Conservation (phyloP, 92 coral and sea anemone species). For the Umimayanthus kanabou region DNA sequence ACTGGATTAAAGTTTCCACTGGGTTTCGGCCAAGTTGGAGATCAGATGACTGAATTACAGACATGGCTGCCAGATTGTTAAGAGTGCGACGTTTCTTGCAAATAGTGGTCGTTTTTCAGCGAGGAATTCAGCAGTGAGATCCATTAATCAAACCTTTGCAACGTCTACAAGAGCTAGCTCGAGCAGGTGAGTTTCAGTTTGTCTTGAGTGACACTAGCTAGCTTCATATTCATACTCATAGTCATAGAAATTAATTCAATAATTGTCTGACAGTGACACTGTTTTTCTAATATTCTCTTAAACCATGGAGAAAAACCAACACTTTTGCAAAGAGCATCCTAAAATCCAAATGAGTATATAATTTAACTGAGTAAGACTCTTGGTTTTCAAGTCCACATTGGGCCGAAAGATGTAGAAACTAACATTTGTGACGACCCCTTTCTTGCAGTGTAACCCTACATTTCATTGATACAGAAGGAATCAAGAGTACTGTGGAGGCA, state of each 20-base stretch:
- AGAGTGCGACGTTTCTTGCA: neutral
- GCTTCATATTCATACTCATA: neutral
- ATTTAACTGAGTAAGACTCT: no score
- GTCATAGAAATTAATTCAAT: no score
- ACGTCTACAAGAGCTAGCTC: conserved; percentile 9
- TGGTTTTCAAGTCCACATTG: no score
- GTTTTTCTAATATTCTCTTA: no score
- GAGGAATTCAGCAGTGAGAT: neutral
- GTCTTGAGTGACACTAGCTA: neutral
- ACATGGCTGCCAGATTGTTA: neutral
- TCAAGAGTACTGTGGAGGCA: conserved; percentile 71
- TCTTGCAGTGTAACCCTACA: conserved; percentile 71
- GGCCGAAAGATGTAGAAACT: neutral
- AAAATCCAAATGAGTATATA: no score
- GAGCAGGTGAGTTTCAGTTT: conserved; percentile 6
- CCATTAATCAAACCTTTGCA: neutral
- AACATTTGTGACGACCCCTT: neutral
- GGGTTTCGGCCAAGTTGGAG: neutral
- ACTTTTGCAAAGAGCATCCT: no score
- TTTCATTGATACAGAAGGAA: conserved; percentile 87
- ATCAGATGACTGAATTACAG: neutral
- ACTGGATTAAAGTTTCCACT: no score
- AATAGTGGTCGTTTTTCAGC: neutral
- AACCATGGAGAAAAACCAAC: no score
- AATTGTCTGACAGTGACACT: no score